Base-by-base conservation (phyloP, 2,113 vertebrate genomes). In the Sylvia atricapilla region DNA sequence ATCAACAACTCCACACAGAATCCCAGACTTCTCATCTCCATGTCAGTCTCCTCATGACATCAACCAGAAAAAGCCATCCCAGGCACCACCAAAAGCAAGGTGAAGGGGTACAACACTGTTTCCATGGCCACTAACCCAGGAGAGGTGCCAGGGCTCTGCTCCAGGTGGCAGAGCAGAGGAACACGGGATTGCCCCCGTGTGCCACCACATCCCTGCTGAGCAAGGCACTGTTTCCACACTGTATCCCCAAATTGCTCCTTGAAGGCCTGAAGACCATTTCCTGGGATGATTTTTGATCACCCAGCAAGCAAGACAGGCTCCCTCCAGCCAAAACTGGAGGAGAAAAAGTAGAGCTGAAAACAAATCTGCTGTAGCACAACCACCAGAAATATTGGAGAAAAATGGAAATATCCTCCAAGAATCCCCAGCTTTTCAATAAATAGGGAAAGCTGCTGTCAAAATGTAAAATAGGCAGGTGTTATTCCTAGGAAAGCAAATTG, bases 111-210 rank as follows among this genome's bases (percentile, higher is more conserved):
- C 35, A 16, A 0, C 17, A 1, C 18, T 4, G 1, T 35, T 81
- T 46, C 6, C 18, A 28, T 18, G 35, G 14, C 43, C 28, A 1
- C 17, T 19, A 41, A 68, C 15, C 50, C 47, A 0, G 0, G 27
- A 35, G 58, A 55, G 27, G 20, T 46, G 41, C 46, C 59, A 53
- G 11, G 4, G 0, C 68, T 33, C 41, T 41, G 41, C 13, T 41
- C 35, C 41, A 11, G 0, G 0, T 55, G 87, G 44, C n/a, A 47
- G 59, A 1, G 37, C 60, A 53, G 28, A 60, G 41, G 9, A 43
- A 27, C 35, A 7, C 1, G 0, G 9, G 15, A 39, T n/a, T 74
- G 35, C 14, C 50, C 78, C 46, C 2, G 0, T 1, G 0, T 5
- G 13, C 39, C 46, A 13, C 6, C 20, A 1, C 21, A 35, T 20